Conservation (phyloP, 1,140 invertebrate genomes). For the Acromyrmex echinatior region DNA sequence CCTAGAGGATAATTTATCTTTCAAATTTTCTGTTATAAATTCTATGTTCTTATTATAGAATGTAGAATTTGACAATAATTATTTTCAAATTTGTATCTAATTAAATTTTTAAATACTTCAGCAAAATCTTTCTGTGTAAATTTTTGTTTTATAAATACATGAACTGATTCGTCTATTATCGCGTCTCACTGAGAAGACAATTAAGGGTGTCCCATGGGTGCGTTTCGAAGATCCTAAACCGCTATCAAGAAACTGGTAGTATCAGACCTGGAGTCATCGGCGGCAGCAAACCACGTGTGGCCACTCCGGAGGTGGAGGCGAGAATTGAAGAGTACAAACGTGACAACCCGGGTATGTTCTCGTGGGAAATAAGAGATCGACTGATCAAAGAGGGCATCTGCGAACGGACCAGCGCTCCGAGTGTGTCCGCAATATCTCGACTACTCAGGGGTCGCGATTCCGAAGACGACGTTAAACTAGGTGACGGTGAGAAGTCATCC, state of each 20-base stretch:
- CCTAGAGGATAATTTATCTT: too few species aligned
- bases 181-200: slow-evolving; percentile 86
- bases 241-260: slow-evolving; percentile 94
- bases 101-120: too few species aligned
- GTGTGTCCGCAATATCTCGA: slow-evolving; percentile 94
- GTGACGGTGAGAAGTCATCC: slow-evolving; percentile 81
- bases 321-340: slow-evolving; percentile 95
- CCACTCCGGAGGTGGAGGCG: slow-evolving; percentile 93
- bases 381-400: slow-evolving; percentile 94
- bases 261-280: slow-evolving; percentile 94
- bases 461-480: slow-evolving; percentile 87
- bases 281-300: slow-evolving; percentile 92
- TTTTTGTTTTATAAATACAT: background rate
- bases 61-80: too few species aligned
- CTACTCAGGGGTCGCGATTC: slow-evolving; percentile 92
- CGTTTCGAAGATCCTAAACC: slow-evolving; percentile 94
- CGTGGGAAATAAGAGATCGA: slow-evolving; percentile 96
- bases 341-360: slow-evolving; percentile 96
- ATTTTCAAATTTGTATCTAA: too few species aligned
- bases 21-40: too few species aligned
- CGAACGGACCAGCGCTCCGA: slow-evolving; percentile 93
- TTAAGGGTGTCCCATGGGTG: slow-evolving; percentile 94
- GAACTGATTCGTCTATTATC: background rate
- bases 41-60: too few species aligned
- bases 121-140: background rate